Percentiles rank a stretch among this genome's conserved stretches.
phyloP scores from a whole-genome alignment of 2,113 vertebrate species.

The Felis chaus region DNA sequence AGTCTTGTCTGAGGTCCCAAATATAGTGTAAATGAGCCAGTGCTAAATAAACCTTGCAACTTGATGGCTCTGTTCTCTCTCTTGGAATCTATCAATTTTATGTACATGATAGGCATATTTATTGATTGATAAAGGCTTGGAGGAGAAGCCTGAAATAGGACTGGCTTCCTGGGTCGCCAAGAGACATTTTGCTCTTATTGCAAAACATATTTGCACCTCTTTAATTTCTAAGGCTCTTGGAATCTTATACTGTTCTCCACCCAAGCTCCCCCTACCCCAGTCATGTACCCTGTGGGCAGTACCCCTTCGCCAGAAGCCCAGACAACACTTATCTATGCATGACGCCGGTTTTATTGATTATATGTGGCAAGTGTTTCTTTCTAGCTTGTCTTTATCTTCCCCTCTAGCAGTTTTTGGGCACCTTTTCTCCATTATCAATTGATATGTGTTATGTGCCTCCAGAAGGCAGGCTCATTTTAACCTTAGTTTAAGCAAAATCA shows the following conservation, averaged over 20 bases:
- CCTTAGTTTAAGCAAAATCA: constrained; percentile 33
- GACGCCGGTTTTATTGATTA: background rate
- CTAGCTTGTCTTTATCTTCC: background rate
- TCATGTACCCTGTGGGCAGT: background rate
- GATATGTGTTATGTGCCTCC: background rate
- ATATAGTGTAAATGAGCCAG: background rate
- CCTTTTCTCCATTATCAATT: background rate
- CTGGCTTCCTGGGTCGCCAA: background rate
- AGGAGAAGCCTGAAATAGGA: constrained; percentile 2
- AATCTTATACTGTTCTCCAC: background rate
- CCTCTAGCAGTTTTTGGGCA: background rate
- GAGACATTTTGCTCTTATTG: constrained; percentile 41
- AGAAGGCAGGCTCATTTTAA: constrained; percentile 21
- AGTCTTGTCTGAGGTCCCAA: background rate
- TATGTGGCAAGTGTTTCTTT: background rate
- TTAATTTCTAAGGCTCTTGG: background rate
- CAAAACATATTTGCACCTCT: background rate
- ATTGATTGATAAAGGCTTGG: constrained; percentile 48
- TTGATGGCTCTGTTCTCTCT: background rate
- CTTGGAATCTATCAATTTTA: constrained; percentile 46
- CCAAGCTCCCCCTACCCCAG: rapidly evolving
- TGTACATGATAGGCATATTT: constrained; percentile 5
- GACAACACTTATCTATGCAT: background rate
- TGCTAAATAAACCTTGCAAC: constrained; percentile 41
- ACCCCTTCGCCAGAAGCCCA: background rate